A percentile compares a stretch with the other conserved stretches of the same genome.
Evolutionary conservation across 2,797 vertebrate genomes (phyloP).

Genomic region (Phalloptychus januarius): DNA sequence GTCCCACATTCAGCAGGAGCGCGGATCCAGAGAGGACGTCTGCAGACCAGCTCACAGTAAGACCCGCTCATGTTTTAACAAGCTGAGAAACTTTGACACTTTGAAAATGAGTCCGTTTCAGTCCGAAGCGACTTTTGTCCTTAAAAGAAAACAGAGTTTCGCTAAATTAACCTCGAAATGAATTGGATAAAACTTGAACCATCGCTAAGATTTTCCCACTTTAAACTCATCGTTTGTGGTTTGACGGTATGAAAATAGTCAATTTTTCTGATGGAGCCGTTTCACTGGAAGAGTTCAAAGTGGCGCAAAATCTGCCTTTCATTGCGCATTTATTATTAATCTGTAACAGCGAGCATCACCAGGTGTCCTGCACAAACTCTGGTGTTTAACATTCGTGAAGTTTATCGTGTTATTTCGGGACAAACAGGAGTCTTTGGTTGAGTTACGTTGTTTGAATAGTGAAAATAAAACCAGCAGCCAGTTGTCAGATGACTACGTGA

Average conservation of each 20-base stretch:
- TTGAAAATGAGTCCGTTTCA: neutral
- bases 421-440: neutral
- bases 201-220: neutral
- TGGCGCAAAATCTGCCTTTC: neutral
- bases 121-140: neutral
- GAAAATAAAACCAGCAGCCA: neutral
- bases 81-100: neutral
- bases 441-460: neutral
- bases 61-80: neutral
- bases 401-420: neutral
- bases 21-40: neutral
- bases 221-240: neutral
- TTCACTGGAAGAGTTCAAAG: neutral
- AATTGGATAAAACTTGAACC: neutral
- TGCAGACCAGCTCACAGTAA: constrained; percentile 38
- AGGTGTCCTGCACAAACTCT: neutral
- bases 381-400: neutral
- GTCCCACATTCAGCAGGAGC: neutral
- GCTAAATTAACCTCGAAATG: neutral
- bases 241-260: neutral
- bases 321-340: neutral
- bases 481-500: neutral
- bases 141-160: neutral
- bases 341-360: neutral
- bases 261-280: no score